Evolutionary conservation across 2,113 vertebrate genomes (phyloP), one percentile per base, ranked within the genome.

Genomic region (Peromyscus leucopus): DNA sequence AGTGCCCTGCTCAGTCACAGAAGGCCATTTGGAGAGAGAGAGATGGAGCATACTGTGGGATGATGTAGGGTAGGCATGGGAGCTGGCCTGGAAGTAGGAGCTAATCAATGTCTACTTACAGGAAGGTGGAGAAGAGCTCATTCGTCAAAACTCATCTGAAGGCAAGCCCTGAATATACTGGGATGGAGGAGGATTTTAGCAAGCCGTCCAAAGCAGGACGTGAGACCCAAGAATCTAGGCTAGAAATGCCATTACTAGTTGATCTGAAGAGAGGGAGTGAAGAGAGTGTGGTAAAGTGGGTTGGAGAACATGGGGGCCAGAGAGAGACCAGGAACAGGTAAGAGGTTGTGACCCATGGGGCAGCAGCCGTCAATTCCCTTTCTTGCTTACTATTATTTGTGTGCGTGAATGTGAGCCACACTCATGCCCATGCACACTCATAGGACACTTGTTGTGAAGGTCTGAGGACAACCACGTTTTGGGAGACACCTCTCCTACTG

Each of bases 201-300:
- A 94, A 96, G 92, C 48, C 91, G 89, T n/a, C 61, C 93, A 55
- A 94, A 72, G 85, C 87, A 12, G 82, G 91, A 26, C 85, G 89
- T 96, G 55, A 96, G 89, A 93, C 65, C 65, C 67, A 86, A 89
- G 88, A 95, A 83, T 93, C 67, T 67, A 86, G 89, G 59, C 46
- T 93, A 83, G 86, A 96, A 82, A 96, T 79, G 55, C 72, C 86
- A 89, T 91, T 96, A 94, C 93, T 87, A 93, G 91, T 76, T 85
- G 24, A 28, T 95, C 71, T 86, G 76, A 57, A 75, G 63, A 90
- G 36, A 85, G 31, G 61, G 17, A 13, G 3, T 94, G 31, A 91
- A 94, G 82, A 69, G 78, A 83, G 39, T 21, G 36, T 82, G 4
- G 71, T 33, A 9, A 87, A 92, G 51, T 55, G 4, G 21, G 24